Percentiles rank a stretch among this genome's conserved stretches.
Conservation (phyloP, 2,113 vertebrate species). For the Bos taurus region DNA sequence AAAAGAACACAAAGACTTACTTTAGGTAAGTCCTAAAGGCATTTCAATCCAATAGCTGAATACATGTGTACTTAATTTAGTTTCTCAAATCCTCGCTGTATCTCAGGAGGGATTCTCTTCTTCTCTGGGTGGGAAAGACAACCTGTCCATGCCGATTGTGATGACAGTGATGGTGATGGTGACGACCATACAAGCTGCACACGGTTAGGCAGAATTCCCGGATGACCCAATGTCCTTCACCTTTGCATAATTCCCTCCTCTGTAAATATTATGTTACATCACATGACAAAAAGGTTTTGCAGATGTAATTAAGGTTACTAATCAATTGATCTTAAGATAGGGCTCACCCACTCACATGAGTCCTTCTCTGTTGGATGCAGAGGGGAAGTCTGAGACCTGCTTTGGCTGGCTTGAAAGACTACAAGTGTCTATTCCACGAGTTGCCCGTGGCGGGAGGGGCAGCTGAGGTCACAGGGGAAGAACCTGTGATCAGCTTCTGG, state of each 20-base stretch:
- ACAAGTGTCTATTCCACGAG: accelerated
- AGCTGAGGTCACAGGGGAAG: accelerated
- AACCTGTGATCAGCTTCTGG: background rate
- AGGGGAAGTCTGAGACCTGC: background rate
- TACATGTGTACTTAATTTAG: background rate
- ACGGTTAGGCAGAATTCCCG: background rate
- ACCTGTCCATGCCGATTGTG: background rate
- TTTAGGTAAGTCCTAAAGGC: background rate
- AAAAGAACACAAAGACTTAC: background rate
- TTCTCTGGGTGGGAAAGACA: background rate
- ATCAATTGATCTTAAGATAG: background rate
- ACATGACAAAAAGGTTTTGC: background rate
- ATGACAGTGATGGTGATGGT: background rate
- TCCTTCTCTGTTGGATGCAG: background rate
- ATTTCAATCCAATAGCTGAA: background rate
- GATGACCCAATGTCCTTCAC: background rate
- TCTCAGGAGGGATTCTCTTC: background rate
- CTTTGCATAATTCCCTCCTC: background rate
- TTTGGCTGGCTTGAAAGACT: background rate
- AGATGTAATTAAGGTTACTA: background rate
- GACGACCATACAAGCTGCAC: background rate
- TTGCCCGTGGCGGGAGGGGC: accelerated
- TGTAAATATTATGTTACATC: background rate
- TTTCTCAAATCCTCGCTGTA: background rate
- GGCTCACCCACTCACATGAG: background rate